Evolutionary conservation across 2,113 vertebrate genomes (phyloP).

Genomic region (Balaenoptera acutorostrata): DNA sequence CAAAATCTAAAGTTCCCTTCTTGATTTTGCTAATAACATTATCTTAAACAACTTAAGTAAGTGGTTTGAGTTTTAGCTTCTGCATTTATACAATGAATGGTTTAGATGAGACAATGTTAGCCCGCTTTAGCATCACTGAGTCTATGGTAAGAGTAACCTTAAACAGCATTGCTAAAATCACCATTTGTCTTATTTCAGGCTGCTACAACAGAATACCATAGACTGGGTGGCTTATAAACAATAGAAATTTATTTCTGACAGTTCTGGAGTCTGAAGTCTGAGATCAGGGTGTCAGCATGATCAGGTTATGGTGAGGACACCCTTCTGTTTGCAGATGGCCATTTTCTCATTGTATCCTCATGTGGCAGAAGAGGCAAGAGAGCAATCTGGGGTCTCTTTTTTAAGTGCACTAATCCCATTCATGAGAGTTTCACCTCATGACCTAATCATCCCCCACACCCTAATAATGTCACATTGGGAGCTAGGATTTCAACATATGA

Average conservation of each 20-base stretch:
- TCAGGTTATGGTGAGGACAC: not conserved
- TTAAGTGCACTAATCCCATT: not conserved
- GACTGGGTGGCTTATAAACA: not conserved
- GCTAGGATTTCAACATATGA: not conserved
- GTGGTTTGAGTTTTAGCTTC: not conserved
- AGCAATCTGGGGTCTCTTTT: not conserved
- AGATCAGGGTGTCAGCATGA: not conserved
- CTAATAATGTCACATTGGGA: not conserved
- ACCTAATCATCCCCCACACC: not conserved
- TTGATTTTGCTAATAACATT: not conserved
- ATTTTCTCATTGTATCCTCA: not conserved
- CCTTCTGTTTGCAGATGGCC: not conserved
- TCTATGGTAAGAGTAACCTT: not conserved
- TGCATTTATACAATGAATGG: not conserved
- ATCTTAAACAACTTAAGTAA: not conserved
- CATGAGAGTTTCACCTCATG: not conserved
- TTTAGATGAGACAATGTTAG: not conserved
- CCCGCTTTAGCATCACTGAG: not conserved
- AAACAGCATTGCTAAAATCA: not conserved
- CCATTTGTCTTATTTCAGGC: not conserved
- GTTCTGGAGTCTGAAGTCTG: not conserved
- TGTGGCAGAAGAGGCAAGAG: not conserved
- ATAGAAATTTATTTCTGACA: not conserved
- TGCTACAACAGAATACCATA: not conserved
- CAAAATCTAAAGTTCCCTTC: not conserved